phyloP scores from a whole-genome alignment of 2,888 invertebrate genomes.

The Acronicta alni region DNA sequence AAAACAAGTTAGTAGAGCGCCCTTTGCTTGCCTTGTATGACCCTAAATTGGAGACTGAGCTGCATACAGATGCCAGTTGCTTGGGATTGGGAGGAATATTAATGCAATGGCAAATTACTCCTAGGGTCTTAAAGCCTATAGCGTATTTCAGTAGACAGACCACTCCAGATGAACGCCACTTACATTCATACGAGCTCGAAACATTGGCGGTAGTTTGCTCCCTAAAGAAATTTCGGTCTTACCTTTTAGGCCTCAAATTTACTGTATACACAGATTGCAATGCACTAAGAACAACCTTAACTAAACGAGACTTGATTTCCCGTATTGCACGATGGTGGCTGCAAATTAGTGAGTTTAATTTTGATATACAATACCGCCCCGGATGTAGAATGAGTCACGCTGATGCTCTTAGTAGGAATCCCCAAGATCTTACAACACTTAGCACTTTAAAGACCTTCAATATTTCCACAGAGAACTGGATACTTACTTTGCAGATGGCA shows the following conservation, averaged over 20 bases:
- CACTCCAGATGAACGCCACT: not conserved
- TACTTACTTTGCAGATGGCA: slow-evolving; percentile 14
- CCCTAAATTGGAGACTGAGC: slow-evolving; percentile 25
- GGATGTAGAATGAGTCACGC: slow-evolving; percentile 4
- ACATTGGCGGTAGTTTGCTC: not conserved
- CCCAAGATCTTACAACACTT: too few species aligned
- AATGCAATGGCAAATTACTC: not conserved
- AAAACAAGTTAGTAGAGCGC: not conserved
- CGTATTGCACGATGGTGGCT: slow-evolving; percentile 13
- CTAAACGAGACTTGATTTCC: slow-evolving; percentile 4
- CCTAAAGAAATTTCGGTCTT: slow-evolving; percentile 8
- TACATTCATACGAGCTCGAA: slow-evolving; percentile 8
- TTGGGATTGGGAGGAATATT: slow-evolving; percentile 4
- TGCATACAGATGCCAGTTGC: slow-evolving; percentile 49
- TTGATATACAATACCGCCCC: slow-evolving; percentile 7
- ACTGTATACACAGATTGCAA: slow-evolving; percentile 1
- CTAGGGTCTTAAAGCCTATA: not conserved
- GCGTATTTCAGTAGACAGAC: slow-evolving; percentile 1
- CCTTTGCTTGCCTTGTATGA: slow-evolving; percentile 14
- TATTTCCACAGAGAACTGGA: slow-evolving; percentile 16
- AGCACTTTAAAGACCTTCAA: too few species aligned
- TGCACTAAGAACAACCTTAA: slow-evolving; percentile 7
- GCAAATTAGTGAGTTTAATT: slow-evolving; percentile 8
- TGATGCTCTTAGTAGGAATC: slow-evolving; percentile 8
- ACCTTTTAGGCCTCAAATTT: slow-evolving; percentile 5